Evolutionary conservation across 1,140 invertebrate genomes (phyloP).

Genomic region (Gryllus bimaculatus): DNA sequence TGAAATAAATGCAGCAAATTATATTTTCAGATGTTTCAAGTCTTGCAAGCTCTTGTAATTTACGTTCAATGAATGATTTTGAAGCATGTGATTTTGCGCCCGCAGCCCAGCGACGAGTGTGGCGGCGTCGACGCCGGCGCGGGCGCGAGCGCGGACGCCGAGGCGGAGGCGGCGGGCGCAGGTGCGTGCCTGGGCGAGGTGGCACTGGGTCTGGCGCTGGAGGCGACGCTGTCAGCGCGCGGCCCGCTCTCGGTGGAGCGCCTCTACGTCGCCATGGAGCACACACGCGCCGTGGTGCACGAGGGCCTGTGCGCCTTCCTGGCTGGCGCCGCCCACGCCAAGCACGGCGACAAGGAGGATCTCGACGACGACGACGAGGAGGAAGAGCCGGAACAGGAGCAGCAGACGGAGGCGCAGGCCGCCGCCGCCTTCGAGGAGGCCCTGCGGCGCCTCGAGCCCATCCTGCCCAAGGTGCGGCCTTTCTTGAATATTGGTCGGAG

Average conservation of each 20-base stretch:
- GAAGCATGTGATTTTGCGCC: too few relatives aligned
- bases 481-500: background rate
- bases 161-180: conserved; percentile 16
- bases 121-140: too few relatives aligned
- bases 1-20: too few relatives aligned
- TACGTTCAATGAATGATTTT: too few relatives aligned
- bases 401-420: background rate
- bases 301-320: conserved; percentile 47
- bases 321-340: too few relatives aligned
- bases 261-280: conserved; percentile 58
- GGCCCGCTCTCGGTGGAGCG: conserved; percentile 69
- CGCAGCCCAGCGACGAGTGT: too few relatives aligned
- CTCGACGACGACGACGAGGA: background rate
- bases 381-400: background rate
- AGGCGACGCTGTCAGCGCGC: conserved; percentile 63
- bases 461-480: background rate
- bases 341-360: background rate
- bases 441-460: background rate
- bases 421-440: background rate
- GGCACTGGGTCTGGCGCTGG: conserved; percentile 58
- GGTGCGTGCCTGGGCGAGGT: conserved; percentile 55
- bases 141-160: background rate
- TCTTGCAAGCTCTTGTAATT: too few relatives aligned
- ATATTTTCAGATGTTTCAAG: too few relatives aligned
- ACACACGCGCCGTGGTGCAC: conserved; percentile 53